Evolutionary conservation across 2,113 vertebrate genomes (phyloP), one percentile per base, ranked within the genome.

Genomic region (Anarrhichthys ocellatus): DNA sequence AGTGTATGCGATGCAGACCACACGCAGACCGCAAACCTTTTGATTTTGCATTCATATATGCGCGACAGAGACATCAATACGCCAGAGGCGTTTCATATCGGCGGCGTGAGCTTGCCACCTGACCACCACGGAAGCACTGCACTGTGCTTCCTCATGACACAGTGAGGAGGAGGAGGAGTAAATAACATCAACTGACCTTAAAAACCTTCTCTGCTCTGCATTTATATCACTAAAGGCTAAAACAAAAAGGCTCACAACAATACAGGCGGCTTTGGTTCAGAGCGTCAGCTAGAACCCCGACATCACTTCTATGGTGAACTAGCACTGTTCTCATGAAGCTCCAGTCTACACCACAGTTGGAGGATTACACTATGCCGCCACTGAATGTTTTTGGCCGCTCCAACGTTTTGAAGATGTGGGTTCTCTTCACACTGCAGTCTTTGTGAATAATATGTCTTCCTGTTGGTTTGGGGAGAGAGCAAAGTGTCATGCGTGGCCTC

Each of bases 1-100:
- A 73, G 58, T 5, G 36, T 5, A 34, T 29, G 36, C 22, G 24
- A 27, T 9, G 54, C 76, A 78, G 29, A 75, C 48, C 2, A 59
- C 58, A 27, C 44, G 17, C 67, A 54, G 29, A 65, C 42, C 11
- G 67, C 5, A 9, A 32, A 46, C 44, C 32, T 62, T 52, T 44
- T 34, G 38, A 81, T 85, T 72, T 34, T 52, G 52, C 62, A 86
- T 79, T 73, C 65, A 90, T 71, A 68, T 70, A 73, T 17, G 38
- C 4, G 1, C 1, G 0, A 22, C 32, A n/a, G 40, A 48, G 27
- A 73, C 52, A 14, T 76, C 38, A 80, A 40, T 44, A 76, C 48
- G 54, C 58, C 15, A 1, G 64, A 22, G 62, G 58, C 27, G 1
- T 73, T 58, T 24, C 14, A 15, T 24, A 78, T 24, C 24, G 48